Base-by-base conservation (phyloP, 2,797 vertebrate genomes). In the Characodon lateralis region DNA sequence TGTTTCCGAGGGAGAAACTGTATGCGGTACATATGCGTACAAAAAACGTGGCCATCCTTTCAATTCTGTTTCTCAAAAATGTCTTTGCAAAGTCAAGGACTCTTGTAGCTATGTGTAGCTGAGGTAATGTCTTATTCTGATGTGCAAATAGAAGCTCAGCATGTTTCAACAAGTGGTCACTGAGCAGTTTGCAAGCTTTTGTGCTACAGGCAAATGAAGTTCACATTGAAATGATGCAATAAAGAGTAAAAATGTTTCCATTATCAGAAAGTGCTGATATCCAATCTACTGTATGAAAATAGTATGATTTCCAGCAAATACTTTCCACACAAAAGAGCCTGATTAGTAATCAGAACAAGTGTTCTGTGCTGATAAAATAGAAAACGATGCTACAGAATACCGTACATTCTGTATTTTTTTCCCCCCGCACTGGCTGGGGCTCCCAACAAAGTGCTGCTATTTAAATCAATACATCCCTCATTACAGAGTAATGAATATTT, bases 391-490 rank as follows among this genome's bases (percentile, higher is more conserved):
- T 74, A 68, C 69, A 78, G 79, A 90, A 86, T 86, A 90, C 82
- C 83, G 89, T 88, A 88, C 46, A 83, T 89, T 91, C 79, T 84
- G 77, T 73, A 20, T 74, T 73, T 16, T 48, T 79, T 46, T 55
- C 71, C 70, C 48, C 26, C 14, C 1, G 14, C 55, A 46, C 28
- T 35, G 46, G 70, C 86, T 1, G 41, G 48, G 61, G 79, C 88
- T 89, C 91, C 84, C 85, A 86, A 90, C 90, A 91, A 92, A 93
- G 90, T 84, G 83, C 90, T 89, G 83, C 91, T 92, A 89, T 94
- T 95, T 94, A 94, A 95, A 95, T 94, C 93, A 93, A 94, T 94
- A 93, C 91, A 91, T 95, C 85, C 93, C 92, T 93, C 92, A 93
- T 95, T 94, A 95, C 87, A 81, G 84, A 81, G 87, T 87, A 83